Percentiles rank a stretch among this genome's conserved stretches.
Conservation (phyloP, 2,797 vertebrate genomes). For the Phalloptychus januarius region DNA sequence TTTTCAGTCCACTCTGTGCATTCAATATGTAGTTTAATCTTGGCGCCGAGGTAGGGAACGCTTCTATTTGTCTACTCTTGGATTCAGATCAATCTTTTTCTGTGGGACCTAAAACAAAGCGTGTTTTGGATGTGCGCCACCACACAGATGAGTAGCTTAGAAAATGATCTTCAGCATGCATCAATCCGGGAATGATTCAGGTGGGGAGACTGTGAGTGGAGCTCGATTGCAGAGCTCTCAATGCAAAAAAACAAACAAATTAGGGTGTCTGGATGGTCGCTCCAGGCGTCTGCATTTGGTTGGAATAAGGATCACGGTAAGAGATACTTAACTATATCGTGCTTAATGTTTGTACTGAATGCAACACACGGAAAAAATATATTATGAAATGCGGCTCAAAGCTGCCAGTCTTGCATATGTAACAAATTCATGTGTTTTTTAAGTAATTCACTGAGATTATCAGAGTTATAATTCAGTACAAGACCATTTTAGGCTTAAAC, state of each 20-base stretch:
- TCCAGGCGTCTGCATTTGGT: conserved; percentile 17
- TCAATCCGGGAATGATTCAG: conserved; percentile 70
- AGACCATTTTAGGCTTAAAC: conserved; percentile 27
- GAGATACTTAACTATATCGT: conserved; percentile 24
- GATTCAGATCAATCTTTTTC: conserved; percentile 69
- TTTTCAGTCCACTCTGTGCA: conserved; percentile 62
- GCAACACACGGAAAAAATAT: conserved; percentile 1
- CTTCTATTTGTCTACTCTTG: conserved; percentile 68
- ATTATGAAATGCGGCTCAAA: conserved; percentile 7
- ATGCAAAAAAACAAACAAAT: conserved; percentile 68
- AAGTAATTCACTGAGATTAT: conserved; percentile 11
- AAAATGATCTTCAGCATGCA: conserved; percentile 72
- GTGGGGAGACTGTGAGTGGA: conserved; percentile 59
- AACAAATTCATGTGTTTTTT: conserved; percentile 21
- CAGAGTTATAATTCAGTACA: conserved; percentile 4
- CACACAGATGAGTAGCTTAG: conserved; percentile 70
- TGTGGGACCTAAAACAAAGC: conserved; percentile 76
- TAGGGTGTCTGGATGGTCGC: conserved; percentile 36
- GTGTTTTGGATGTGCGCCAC: conserved; percentile 72
- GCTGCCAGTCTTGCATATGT: neutral
- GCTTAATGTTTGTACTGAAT: conserved; percentile 5
- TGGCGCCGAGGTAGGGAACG: conserved; percentile 66
- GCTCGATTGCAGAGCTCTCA: conserved; percentile 56
- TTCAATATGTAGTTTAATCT: conserved; percentile 68
- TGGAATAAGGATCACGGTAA: conserved; percentile 27